Conservation (phyloP, 2,113 vertebrate species). For the Forbesichthys agassizii region DNA sequence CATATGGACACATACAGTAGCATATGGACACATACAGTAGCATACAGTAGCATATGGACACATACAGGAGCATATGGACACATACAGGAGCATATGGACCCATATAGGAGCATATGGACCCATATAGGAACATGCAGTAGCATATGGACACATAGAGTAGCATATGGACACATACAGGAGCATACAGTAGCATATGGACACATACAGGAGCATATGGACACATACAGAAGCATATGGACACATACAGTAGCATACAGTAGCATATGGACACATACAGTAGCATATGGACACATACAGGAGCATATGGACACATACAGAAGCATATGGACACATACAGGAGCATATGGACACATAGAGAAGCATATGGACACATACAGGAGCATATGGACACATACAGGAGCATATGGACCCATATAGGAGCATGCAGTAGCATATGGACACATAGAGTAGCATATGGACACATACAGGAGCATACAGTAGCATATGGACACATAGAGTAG, state of each 20-base stretch:
- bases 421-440: too few species aligned
- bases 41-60: neutral
- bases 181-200: too few species aligned
- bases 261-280: neutral
- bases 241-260: neutral
- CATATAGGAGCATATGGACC: neutral
- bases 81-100: neutral
- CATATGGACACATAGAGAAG: too few species aligned
- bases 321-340: neutral
- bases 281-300: neutral
- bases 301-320: conserved; percentile 6
- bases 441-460: neutral
- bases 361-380: conserved; percentile 4
- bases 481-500: neutral
- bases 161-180: too few species aligned
- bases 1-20: neutral
- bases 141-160: neutral
- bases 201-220: too few species aligned
- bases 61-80: too few species aligned
- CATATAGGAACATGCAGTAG: neutral
- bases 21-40: too few species aligned
- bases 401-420: neutral
- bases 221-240: neutral
- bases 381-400: conserved; percentile 3
- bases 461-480: conserved; percentile 9